Evolutionary conservation across 2,797 vertebrate species (phyloP), one percentile per base, ranked within the genome.

Genomic region (Oreortyx pictus): DNA sequence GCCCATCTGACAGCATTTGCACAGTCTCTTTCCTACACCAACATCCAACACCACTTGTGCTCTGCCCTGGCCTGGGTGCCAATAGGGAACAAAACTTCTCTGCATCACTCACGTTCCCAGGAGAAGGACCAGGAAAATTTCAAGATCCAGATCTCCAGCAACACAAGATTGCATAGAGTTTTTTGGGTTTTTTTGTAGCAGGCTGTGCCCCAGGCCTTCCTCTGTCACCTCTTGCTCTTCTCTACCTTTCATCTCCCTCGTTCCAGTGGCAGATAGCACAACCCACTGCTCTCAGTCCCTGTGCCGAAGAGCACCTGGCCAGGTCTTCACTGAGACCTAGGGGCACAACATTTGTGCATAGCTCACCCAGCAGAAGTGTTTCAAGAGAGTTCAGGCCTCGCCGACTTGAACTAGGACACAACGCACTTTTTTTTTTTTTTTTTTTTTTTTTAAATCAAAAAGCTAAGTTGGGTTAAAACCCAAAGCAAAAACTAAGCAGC

Each of bases 361-460:
- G 35, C 25, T 39, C n/a, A 37, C 41, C 50, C n/a, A n/a, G 39
- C 0, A 0, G 46, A 6, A 66, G 24, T 13, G 17, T 20, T 11
- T 62, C 16, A 39, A 27, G 7, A 70, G 35, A 39, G 10, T 15
- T 31, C 39, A 31, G n/a, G n/a, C n/a, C n/a, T n/a, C n/a, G n/a
- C 67, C 7, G 3, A 4, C 18, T 49, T 25, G 11, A 87, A 33
- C 47, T 39, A 22, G 33, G 41, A 49, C 41, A 44, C 23, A 31
- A 31, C 8, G 9, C 5, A 3, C 4, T 0, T 14, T 37, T 37
- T 10, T 37, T 37, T n/a, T n/a, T n/a, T n/a, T n/a, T n/a, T n/a
- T n/a, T n/a, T n/a, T n/a, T n/a, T n/a, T n/a, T n/a, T n/a, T n/a
- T n/a, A n/a, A n/a, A 37, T 7, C 37, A 37, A 41, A 41, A 41